Base-by-base conservation (phyloP, 1,140 invertebrate species). In the Acyrthosiphon pisum region DNA sequence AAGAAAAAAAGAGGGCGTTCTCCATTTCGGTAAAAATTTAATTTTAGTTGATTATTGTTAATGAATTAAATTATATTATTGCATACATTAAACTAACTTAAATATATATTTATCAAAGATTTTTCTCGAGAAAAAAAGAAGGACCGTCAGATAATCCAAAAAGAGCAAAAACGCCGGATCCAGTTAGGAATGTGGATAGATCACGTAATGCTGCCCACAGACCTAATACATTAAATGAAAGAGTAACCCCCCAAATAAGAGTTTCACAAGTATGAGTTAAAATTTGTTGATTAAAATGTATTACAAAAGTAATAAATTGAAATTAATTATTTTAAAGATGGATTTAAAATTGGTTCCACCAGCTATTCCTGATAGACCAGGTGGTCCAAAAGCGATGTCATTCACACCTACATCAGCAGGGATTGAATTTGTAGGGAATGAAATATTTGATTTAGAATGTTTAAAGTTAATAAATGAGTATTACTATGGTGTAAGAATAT, bases 391-490 rank as follows among this genome's bases (percentile, higher is more conserved):
- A 94, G 96, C 96, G 68, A 96, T 98, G 96, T 97, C 97, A 0
- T 96, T 97, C 0, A 95, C 95, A 26, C 96, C 95, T 26, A 96
- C 96, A 0, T 96, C 96, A 20, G 96, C 96, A 2, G 96, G 97
- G 14, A 96, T 97, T 0, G 97, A 98, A 95, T 96, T 97, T 0
- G 96, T 97, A 86, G 97, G 97, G 93, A 97, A 98, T 94, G 98
- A 98, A 95, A 97, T 98, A 93, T 98, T 97, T 94, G 98, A 99
- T 94, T 95, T 96, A 0, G 98, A 98, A 90, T 98, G 98, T 94
- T 95, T 99, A 60, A 99, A 98, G 95, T 95, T 99, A 20, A 98
- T 99, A 94, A 99, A 99, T 95, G 99, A 99, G 95, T 99, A 99
- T 95, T 99, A 99, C 95, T 99, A 99, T 95, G 98, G 98, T 35